Conservation (phyloP, 2,113 vertebrate species). For the Oncorhynchus nerka region DNA sequence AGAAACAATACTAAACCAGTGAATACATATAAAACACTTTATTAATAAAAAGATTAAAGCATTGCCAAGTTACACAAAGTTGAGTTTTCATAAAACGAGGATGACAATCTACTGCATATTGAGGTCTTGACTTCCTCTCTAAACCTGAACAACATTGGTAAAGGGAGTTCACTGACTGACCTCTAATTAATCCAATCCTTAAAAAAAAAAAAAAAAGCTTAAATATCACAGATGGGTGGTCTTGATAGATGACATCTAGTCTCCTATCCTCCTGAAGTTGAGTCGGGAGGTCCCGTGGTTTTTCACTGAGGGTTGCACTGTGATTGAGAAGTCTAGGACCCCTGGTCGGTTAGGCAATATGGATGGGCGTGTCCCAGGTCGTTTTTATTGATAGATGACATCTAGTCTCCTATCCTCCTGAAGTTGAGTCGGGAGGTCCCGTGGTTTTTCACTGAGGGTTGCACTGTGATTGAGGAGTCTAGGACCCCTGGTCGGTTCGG, state of each 20-base stretch:
- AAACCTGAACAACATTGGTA: constrained; percentile 79
- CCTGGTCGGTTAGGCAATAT: constrained; percentile 70
- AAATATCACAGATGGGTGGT: too few species aligned
- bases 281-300: constrained; percentile 63
- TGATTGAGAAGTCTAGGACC: constrained; percentile 66
- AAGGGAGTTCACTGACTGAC: constrained; percentile 68
- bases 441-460: constrained; percentile 70
- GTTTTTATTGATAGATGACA: neutral
- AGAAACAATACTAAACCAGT: constrained; percentile 29
- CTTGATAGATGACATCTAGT: constrained; percentile 37
- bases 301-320: constrained; percentile 70
- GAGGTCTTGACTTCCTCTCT: constrained; percentile 62
- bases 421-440: constrained; percentile 55
- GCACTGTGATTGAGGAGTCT: constrained; percentile 66
- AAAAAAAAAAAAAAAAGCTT: too few species aligned
- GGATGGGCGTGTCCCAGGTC: neutral
- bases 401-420: constrained; percentile 57
- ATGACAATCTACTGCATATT: constrained; percentile 71
- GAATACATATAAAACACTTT: constrained; percentile 78
- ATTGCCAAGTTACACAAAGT: constrained; percentile 80
- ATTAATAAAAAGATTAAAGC: constrained; percentile 81
- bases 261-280: constrained; percentile 38
- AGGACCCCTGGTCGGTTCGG: constrained; percentile 66
- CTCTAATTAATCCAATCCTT: constrained; percentile 36
- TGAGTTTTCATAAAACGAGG: constrained; percentile 72